phyloP scores from a whole-genome alignment of 2,888 invertebrate species.

The Schizotus pectinicornis region DNA sequence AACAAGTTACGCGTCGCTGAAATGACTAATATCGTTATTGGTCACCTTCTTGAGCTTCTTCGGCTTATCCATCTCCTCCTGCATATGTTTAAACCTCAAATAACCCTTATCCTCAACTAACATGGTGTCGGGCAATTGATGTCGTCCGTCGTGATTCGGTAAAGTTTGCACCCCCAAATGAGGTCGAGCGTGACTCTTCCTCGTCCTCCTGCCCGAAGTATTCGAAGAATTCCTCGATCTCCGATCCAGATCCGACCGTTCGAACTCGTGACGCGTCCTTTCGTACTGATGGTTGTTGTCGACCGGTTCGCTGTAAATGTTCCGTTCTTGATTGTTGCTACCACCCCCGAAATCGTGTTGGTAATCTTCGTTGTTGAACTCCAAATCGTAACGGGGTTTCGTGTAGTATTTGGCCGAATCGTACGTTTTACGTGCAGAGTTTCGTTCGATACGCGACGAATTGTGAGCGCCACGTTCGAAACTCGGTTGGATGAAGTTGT shows the following conservation, averaged over 20 bases:
- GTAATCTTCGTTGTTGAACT: conserved; percentile 52
- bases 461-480: conserved; percentile 48
- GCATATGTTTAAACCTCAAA: conserved; percentile 79
- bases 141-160: conserved; percentile 63
- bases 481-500: conserved; percentile 49
- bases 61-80: conserved; percentile 45
- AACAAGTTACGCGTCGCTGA: conserved; percentile 56
- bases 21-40: conserved; percentile 51
- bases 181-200: conserved; percentile 59
- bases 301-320: conserved; percentile 58
- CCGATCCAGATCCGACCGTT: conserved; percentile 64
- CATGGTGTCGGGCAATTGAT: conserved; percentile 73
- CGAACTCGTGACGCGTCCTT: conserved; percentile 62
- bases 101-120: conserved; percentile 91
- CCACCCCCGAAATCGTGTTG: conserved; percentile 44
- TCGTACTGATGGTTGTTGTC: conserved; percentile 56
- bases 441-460: conserved; percentile 48
- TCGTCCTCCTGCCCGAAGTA: conserved; percentile 54
- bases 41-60: conserved; percentile 36
- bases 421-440: conserved; percentile 50
- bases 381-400: conserved; percentile 54
- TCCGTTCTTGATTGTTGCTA: conserved; percentile 62
- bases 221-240: conserved; percentile 55
- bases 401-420: conserved; percentile 55
- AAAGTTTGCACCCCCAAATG: conserved; percentile 65